Evolutionary conservation across 2,113 vertebrate genomes (phyloP).

Genomic region (Phalacrocorax brasilianus): DNA sequence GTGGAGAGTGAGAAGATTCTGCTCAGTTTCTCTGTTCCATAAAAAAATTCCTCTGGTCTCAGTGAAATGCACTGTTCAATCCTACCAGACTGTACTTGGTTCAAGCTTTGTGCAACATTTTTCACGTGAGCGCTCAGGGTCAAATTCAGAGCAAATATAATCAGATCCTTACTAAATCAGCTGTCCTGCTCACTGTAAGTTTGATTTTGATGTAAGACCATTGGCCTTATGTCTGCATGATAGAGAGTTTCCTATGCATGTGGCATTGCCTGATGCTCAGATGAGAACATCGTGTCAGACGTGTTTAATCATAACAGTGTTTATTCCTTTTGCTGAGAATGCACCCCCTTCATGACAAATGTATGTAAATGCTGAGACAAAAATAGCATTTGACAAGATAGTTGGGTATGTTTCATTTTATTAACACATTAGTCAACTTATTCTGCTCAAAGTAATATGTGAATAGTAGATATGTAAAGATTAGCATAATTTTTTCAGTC

Average conservation of each 20-base stretch:
- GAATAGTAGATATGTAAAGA: slow-evolving; percentile 31
- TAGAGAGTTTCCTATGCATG: neutral
- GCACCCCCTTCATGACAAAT: slow-evolving; percentile 31
- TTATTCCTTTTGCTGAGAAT: slow-evolving; percentile 42
- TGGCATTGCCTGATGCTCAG: slow-evolving; percentile 28
- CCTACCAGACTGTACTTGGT: neutral
- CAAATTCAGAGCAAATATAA: neutral
- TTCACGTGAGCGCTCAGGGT: neutral
- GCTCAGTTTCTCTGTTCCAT: neutral
- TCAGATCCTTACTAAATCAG: neutral
- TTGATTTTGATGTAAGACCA: neutral
- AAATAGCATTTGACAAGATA: slow-evolving; percentile 51
- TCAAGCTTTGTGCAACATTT: neutral
- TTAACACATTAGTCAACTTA: slow-evolving; percentile 53
- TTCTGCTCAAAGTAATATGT: slow-evolving; percentile 43
- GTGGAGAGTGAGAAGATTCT: neutral
- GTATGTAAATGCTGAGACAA: slow-evolving; percentile 58
- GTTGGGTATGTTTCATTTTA: slow-evolving; percentile 54
- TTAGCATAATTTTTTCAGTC: slow-evolving; percentile 56
- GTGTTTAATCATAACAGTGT: slow-evolving; percentile 57
- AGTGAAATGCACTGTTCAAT: neutral
- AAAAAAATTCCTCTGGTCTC: neutral
- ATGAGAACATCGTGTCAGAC: slow-evolving; percentile 28
- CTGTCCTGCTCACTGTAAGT: neutral
- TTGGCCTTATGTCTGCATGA: neutral